Percentiles rank a stretch among this genome's conserved stretches.
phyloP scores from a whole-genome alignment of 2,888 invertebrate species.

The Catocala sponsa region DNA sequence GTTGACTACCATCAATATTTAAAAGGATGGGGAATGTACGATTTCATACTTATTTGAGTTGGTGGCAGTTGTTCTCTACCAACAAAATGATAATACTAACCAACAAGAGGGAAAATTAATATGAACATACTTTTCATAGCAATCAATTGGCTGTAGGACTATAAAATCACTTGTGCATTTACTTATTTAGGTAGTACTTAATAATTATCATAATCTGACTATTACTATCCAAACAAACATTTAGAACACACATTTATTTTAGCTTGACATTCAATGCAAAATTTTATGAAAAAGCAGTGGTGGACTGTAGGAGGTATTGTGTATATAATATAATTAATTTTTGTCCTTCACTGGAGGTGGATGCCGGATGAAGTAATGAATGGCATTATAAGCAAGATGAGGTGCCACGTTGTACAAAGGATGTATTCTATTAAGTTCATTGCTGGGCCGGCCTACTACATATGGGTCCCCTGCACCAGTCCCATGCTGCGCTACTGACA shows the following conservation, averaged over 20 bases:
- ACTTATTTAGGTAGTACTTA: background rate
- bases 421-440: constrained; percentile 93
- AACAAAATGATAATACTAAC: background rate
- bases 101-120: background rate
- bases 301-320: background rate
- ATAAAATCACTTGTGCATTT: background rate
- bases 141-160: too few relatives aligned
- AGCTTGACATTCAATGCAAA: constrained; percentile 1
- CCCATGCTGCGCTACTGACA: constrained; percentile 96
- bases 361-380: constrained; percentile 83
- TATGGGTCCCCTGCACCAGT: constrained; percentile 80
- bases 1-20: too few relatives aligned
- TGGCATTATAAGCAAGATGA: constrained; percentile 85
- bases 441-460: constrained; percentile 90
- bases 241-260: constrained; percentile 3
- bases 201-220: background rate
- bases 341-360: constrained; percentile 81
- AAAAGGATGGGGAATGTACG: too few relatives aligned
- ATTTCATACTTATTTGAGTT: too few relatives aligned
- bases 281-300: background rate
- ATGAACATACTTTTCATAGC: too few relatives aligned
- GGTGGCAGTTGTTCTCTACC: too few relatives aligned
- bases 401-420: constrained; percentile 95
- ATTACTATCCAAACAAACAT: background rate
- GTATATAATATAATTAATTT: constrained; percentile 57